Evolutionary conservation across 2,113 vertebrate genomes (phyloP).

Genomic region (Corythornis cristatus): DNA sequence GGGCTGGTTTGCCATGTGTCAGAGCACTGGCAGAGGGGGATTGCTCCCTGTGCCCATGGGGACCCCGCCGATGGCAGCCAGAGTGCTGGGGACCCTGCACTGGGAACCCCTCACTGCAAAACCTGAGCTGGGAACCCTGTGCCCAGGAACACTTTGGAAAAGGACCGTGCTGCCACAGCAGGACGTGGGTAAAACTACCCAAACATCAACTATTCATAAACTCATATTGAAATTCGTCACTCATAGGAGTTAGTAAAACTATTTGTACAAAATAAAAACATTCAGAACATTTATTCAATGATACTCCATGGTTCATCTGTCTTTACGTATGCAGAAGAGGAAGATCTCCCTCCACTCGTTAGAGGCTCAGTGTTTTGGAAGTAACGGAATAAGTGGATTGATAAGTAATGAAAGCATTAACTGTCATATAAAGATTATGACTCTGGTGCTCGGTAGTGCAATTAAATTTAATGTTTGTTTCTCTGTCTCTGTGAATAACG

Average conservation of each 20-base stretch:
- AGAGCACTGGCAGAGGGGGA: background rate
- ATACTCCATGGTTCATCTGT: constrained; percentile 42
- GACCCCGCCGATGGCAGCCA: background rate
- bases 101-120: no score
- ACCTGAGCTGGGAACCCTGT: background rate
- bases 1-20: accelerated
- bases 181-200: no score
- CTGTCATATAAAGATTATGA: constrained; percentile 69
- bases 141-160: background rate
- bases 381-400: constrained; percentile 61
- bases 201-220: no score
- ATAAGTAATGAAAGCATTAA: constrained; percentile 75
- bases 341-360: constrained; percentile 46
- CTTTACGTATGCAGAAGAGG: constrained; percentile 22
- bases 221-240: no score
- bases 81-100: background rate
- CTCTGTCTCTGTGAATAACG: constrained; percentile 57
- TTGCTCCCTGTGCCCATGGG: accelerated
- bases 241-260: background rate
- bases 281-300: constrained; percentile 13
- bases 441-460: constrained; percentile 51
- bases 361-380: constrained; percentile 61
- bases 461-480: constrained; percentile 76
- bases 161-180: background rate
- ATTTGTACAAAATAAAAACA: constrained; percentile 5